Percentiles rank a stretch among this genome's conserved stretches.
Conservation (phyloP, 1,140 invertebrate species). For the Drosophila orosa region DNA sequence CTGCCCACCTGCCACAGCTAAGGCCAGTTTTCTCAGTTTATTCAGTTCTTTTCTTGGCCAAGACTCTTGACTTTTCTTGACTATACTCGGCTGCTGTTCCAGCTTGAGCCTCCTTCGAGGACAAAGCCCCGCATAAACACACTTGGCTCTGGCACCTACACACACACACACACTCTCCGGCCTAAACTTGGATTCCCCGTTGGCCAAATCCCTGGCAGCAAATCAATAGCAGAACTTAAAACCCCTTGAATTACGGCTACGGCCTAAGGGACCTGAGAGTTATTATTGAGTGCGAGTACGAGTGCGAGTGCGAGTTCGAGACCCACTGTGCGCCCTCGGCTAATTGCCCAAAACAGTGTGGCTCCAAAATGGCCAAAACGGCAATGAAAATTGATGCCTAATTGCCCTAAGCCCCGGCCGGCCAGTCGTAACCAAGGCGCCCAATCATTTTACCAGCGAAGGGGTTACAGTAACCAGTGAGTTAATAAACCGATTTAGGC, state of each 20-base stretch:
- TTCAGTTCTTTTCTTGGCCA: background rate
- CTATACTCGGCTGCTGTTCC: background rate
- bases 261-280: background rate
- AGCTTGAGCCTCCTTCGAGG: constrained; percentile 13
- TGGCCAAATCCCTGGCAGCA: constrained; percentile 40
- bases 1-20: background rate
- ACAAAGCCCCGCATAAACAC: constrained; percentile 15
- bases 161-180: background rate
- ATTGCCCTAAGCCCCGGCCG: constrained; percentile 24
- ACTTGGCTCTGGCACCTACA: constrained; percentile 5
- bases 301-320: background rate
- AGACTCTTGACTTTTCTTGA: constrained; percentile 4
- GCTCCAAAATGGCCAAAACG: constrained; percentile 32
- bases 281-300: constrained; percentile 26
- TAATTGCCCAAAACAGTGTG: constrained; percentile 38
- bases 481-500: constrained; percentile 37
- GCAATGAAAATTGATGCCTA: constrained; percentile 45
- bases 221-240: constrained; percentile 34
- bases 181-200: constrained; percentile 29
- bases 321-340: constrained; percentile 4
- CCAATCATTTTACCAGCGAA: background rate
- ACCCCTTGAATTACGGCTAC: constrained; percentile 28
- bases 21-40: background rate
- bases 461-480: background rate
- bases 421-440: background rate